Evolutionary conservation across 92 coral and sea anemone species (phyloP), one percentile per base, ranked within the genome.

Genomic region (Bergia sp.): DNA sequence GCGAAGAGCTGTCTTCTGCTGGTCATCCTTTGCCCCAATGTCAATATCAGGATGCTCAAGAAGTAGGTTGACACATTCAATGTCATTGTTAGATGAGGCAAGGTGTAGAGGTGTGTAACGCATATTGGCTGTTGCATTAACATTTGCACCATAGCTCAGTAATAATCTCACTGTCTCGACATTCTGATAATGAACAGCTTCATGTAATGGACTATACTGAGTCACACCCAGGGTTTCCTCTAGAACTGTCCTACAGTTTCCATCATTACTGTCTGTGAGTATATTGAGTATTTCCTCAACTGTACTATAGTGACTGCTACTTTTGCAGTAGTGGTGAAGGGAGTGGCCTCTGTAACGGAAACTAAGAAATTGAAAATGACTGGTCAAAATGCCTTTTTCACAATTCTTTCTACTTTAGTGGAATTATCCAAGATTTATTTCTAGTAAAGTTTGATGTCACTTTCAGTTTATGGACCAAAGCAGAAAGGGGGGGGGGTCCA

Each of bases 241-340:
- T 16, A 72, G 36, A 72, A 72, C 42, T 16, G 37, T 67, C 73
- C 21, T 67, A 8, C 36, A 21, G 73, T 8, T 67, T 43, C 29
- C 58, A 0, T 77, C 58, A 43, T 50, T 23, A 4, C 41, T 23
- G 5, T 47, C 82, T 47, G 65, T 21, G 41, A 47, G 82, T 29
- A 47, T 65, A 21, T n/a, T 79, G 40, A 79, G 82, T 1, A 79
- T 79, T 9, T 8, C 66, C 40, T 79, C 82, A 21, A 79, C 64
- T 44, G n/a, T 79, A 38, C 36, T 65, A 79, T 47, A 47, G 3
- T 79, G 82, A 79, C 64, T 79, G 82, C 82, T 47, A 50, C 65
- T 79, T 47, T 47, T 79, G 66, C 82, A 79, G 64, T 79, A 79
- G 82, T 79, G 65, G 82, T 79, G 82, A 7, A 79, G 82, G 64